Conservation (phyloP, 2,797 vertebrate species). For the Artibeus lituratus region DNA sequence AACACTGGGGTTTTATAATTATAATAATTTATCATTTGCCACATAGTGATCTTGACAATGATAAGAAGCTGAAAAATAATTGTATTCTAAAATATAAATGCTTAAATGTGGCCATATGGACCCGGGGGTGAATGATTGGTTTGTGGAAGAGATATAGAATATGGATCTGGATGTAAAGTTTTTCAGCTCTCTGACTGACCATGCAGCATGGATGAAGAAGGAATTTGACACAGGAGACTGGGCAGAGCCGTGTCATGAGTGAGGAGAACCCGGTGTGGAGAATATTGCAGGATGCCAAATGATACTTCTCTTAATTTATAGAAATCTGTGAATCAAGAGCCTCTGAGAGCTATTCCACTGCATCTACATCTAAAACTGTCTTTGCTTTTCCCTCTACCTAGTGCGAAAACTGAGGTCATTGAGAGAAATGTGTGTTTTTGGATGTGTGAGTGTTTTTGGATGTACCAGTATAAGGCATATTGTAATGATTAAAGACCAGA, state of each 20-base stretch:
- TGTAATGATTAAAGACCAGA: not conserved
- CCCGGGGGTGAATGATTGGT: not conserved
- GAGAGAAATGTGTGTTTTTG: not conserved
- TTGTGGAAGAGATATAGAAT: not conserved
- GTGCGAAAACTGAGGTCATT: not conserved
- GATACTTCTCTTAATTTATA: not conserved
- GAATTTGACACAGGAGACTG: not conserved
- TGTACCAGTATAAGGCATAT: not conserved
- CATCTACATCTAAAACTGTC: not conserved
- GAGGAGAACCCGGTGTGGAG: not conserved
- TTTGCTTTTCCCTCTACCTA: not conserved
- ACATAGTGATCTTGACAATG: slow-evolving; percentile 3
- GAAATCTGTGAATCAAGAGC: not conserved
- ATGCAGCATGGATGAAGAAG: not conserved
- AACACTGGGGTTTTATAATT: not conserved
- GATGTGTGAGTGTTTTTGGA: not conserved
- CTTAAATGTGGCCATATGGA: not conserved
- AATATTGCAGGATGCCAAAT: not conserved
- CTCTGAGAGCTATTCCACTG: not conserved
- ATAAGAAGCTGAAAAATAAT: slow-evolving; percentile 11
- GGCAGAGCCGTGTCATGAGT: not conserved
- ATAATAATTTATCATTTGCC: not conserved
- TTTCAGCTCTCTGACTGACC: not conserved
- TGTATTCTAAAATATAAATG: not conserved
- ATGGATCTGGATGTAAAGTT: not conserved